Evolutionary conservation across 1,140 invertebrate species (phyloP), one percentile per base, ranked within the genome.

Genomic region (Drosophila orosa): DNA sequence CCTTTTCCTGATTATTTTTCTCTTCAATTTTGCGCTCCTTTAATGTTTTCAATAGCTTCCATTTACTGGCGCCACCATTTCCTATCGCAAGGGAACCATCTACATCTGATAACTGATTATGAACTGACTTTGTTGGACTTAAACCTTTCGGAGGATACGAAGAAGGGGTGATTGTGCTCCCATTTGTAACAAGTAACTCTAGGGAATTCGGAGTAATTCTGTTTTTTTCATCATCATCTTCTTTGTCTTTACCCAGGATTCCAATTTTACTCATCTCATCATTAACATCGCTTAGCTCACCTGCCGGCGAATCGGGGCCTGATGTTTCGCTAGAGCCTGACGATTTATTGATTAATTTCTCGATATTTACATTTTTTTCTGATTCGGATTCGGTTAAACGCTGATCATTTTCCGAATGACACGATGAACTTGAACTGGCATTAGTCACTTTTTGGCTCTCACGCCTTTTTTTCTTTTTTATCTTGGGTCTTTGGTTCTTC

Each of bases 11-110:
- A 82, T 93, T 93, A 73, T 93, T 94, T 92, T 96, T 96, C 78
- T 97, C 96, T 92, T 97, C 97, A 10, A 96, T 96, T 93, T 98
- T 97, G 60, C 96, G 93, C 89, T 98, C 97, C 91, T 98, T 98
- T 29, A 98, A 89, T 7, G 97, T 96, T 92, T 97, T 98, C 12
- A 98, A 92, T 19, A 98, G 92, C 91, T 97, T 97, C 97, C 97
- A 98, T 92, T 97, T 97, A 80, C 96, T 97, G 45, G 55, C 50
- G 17, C 72, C 72, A 63, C 72, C 80, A 48, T 47, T 69, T 17
- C 31, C 27, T 37, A 31, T 35, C 17, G 13, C 56, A 35, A 80
- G 75, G 9, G 57, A 63, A 33, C 69, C 61, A 10, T 91, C 91
- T 8, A 75, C 50, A 59, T 66, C 82, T 15, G 67, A 79, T 22